These are phyloP conservation scores for Thinocorus orbignyianus DNA, from an alignment of 2,113 vertebrate species.

Conservation along the genomic window DNA sequence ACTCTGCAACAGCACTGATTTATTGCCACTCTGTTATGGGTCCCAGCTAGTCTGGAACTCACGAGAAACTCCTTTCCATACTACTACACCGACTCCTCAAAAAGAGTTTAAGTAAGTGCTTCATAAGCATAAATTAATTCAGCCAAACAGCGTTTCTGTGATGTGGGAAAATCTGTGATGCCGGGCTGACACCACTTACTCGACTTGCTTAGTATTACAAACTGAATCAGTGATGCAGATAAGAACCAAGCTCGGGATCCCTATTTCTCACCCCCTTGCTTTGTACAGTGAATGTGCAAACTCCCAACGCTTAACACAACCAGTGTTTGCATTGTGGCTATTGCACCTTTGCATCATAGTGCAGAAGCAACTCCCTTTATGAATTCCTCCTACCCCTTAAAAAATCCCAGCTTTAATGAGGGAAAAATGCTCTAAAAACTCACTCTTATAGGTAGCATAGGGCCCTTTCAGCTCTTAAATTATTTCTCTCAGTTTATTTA, in stretches of 20 bases:
- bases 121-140: constrained; percentile 60
- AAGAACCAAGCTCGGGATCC: background rate
- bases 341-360: background rate
- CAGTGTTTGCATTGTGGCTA: background rate
- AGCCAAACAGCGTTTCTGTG: constrained; percentile 12
- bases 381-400: background rate
- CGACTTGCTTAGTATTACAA: background rate
- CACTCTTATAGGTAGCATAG: background rate
- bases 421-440: background rate
- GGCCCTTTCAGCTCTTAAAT: background rate
- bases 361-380: background rate
- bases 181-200: constrained; percentile 6
- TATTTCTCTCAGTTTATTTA: background rate
- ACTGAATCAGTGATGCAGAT: constrained; percentile 9
- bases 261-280: background rate
- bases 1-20: background rate
- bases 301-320: background rate
- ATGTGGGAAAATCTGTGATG: constrained; percentile 40
- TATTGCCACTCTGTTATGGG: background rate
- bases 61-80: background rate
- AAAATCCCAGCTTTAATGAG: background rate
- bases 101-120: constrained; percentile 23
- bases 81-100: background rate
- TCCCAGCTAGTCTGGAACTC: background rate
- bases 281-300: background rate